These are phyloP conservation scores for Hemithea aestivaria DNA, from an alignment of 2,888 invertebrate genomes.

Conservation along the genomic window DNA sequence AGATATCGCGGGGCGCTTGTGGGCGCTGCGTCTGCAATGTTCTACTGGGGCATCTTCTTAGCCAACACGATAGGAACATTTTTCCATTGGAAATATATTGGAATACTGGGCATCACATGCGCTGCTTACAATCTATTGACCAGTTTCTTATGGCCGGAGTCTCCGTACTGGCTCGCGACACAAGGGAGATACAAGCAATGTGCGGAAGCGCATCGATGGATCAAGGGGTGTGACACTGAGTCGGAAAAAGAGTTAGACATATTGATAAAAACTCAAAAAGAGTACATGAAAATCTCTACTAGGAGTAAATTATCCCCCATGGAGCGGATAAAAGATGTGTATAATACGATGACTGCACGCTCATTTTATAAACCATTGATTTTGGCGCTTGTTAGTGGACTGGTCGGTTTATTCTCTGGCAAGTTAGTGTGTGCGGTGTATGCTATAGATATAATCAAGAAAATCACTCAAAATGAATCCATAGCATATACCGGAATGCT, in stretches of 20 bases:
- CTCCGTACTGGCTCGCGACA: conserved; percentile 46
- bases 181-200: conserved; percentile 38
- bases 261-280: conserved; percentile 31
- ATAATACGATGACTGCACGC: conserved; percentile 1
- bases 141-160: conserved; percentile 35
- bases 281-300: too few species aligned
- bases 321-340: too few species aligned
- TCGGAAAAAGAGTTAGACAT: conserved; percentile 38
- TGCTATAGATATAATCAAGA: too few species aligned
- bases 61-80: conserved; percentile 38
- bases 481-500: too few species aligned
- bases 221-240: conserved; percentile 36
- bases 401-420: too few species aligned
- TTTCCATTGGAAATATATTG: conserved; percentile 35
- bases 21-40: conserved; percentile 32
- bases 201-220: conserved; percentile 34
- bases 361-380: conserved; percentile 46
- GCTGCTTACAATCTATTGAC: conserved; percentile 22
- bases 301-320: too few species aligned
- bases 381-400: too few species aligned
- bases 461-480: too few species aligned
- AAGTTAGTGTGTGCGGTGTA: too few species aligned
- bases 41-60: conserved; percentile 35
- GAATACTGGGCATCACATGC: conserved; percentile 24
- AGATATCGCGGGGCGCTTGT: conserved; percentile 37